These are phyloP conservation scores for Manacus vitellinus DNA, from an alignment of 2,113 vertebrate genomes.

Conservation along the genomic window DNA sequence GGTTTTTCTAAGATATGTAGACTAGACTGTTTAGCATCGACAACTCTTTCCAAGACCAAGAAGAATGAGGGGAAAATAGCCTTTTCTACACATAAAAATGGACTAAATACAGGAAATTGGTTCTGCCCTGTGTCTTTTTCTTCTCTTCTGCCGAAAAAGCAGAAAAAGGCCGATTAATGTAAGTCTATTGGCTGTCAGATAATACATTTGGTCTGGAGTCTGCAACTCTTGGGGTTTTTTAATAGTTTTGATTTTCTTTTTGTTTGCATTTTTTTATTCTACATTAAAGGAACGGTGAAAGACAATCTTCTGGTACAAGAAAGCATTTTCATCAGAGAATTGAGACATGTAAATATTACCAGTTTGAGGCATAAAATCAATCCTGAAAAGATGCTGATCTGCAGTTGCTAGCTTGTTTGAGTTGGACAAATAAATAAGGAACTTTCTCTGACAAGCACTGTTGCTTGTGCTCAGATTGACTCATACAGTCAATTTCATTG, in stretches of 20 bases:
- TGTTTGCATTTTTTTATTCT: neutral
- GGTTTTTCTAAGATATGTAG: neutral
- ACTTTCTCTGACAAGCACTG: neutral
- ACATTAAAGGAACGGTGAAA: neutral
- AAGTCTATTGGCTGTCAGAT: neutral
- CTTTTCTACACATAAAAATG: neutral
- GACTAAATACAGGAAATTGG: neutral
- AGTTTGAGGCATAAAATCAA: neutral
- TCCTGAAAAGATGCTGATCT: neutral
- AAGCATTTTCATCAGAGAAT: neutral
- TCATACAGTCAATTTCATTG: neutral
- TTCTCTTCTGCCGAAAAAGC: neutral
- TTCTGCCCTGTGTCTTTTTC: neutral
- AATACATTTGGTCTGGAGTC: neutral
- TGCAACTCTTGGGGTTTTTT: fast-evolving
- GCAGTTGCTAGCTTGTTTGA: neutral
- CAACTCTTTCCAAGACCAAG: neutral
- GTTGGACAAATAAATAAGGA: neutral
- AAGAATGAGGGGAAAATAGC: neutral
- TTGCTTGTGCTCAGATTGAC: neutral
- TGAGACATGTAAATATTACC: neutral
- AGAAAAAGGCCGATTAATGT: neutral
- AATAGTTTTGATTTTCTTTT: neutral
- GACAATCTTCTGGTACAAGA: neutral
- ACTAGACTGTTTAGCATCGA: neutral